These are phyloP conservation scores for Deilephila porcellus DNA, from an alignment of 2,888 invertebrate species.

Conservation along the genomic window DNA sequence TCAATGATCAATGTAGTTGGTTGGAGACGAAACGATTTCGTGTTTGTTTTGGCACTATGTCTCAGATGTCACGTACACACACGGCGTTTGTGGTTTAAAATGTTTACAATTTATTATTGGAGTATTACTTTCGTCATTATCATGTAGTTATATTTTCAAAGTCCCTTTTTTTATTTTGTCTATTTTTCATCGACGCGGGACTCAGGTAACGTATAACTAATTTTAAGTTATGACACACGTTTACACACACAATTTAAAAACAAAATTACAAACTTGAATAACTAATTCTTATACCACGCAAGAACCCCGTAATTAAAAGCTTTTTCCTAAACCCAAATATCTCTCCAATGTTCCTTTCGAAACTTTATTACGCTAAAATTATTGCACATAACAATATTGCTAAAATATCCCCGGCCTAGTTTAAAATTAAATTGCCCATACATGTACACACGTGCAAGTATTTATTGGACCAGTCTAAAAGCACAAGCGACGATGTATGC, in stretches of 20 bases:
- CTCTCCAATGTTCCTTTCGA: background rate
- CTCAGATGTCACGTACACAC: conserved; percentile 19
- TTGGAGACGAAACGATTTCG: background rate
- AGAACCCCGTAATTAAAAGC: background rate
- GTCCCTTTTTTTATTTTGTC: background rate
- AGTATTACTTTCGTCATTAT: conserved; percentile 11
- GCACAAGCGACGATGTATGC: conserved; percentile 16
- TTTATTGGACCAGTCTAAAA: conserved; percentile 14
- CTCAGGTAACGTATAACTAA: conserved; percentile 12
- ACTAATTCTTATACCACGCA: background rate
- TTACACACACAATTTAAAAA: too few relatives aligned
- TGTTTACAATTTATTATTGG: conserved; percentile 14
- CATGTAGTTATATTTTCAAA: background rate
- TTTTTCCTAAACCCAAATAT: background rate
- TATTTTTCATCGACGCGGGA: background rate
- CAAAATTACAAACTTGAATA: too few relatives aligned
- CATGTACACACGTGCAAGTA: conserved; percentile 2
- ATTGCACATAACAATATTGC: background rate
- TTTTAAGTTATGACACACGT: background rate
- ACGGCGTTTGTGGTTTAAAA: background rate
- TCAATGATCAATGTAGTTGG: conserved; percentile 6
- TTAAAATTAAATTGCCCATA: conserved; percentile 12
- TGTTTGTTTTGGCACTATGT: conserved; percentile 12
- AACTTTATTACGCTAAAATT: background rate
- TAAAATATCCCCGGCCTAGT: background rate